These are phyloP conservation scores for Strigops habroptila DNA, from an alignment of 2,113 vertebrate genomes.

Conservation along the genomic window DNA sequence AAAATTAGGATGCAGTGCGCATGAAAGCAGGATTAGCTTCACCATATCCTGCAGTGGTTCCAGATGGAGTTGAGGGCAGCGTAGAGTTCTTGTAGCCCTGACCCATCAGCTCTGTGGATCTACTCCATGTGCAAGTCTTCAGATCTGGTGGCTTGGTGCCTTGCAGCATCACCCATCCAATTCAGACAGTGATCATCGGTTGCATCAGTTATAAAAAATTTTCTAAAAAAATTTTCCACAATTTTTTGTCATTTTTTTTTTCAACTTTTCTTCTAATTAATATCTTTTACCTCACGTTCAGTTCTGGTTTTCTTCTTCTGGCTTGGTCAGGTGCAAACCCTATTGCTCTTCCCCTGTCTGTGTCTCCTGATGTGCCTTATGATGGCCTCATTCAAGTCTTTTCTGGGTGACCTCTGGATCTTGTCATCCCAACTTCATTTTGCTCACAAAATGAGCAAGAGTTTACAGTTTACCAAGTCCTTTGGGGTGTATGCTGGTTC, in stretches of 20 bases:
- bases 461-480: neutral
- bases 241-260: neutral
- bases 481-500: neutral
- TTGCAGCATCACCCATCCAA: neutral
- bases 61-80: rapidly evolving
- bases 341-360: neutral
- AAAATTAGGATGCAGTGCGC: neutral
- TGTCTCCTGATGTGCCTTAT: neutral
- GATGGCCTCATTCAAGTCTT: neutral
- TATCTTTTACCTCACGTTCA: neutral
- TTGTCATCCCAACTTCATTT: neutral
- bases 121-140: too few relatives aligned
- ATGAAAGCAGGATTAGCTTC: neutral
- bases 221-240: neutral
- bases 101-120: neutral
- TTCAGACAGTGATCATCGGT: neutral
- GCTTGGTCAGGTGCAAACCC: neutral
- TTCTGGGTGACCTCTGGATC: neutral
- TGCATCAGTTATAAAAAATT: too few relatives aligned
- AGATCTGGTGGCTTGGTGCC: neutral
- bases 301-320: neutral
- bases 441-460: neutral
- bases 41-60: neutral
- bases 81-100: neutral
- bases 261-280: neutral